These are phyloP conservation scores for Sylvilagus bachmani DNA, from an alignment of 2,113 vertebrate species.

Conservation along the genomic window DNA sequence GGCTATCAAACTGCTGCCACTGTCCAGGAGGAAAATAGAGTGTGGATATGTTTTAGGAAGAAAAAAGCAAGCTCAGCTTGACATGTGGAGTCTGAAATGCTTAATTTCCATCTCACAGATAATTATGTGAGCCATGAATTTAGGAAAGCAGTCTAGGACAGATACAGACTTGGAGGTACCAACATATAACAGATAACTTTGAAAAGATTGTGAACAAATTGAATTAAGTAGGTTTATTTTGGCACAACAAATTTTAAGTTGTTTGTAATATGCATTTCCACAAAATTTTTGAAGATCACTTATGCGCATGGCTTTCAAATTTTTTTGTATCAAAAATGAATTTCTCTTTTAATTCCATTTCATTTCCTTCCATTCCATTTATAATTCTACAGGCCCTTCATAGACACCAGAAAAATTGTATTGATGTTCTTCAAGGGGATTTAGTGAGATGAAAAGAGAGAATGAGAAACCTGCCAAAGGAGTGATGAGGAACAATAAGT, in stretches of 20 bases:
- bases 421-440: background rate
- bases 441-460: background rate
- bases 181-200: background rate
- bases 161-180: background rate
- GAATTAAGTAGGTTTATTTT: too few relatives aligned
- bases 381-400: too few relatives aligned
- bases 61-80: background rate
- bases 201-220: too few relatives aligned
- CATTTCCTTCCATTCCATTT: too few relatives aligned
- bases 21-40: background rate
- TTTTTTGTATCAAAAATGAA: too few relatives aligned
- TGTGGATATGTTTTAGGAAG: background rate
- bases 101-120: background rate
- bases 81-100: background rate
- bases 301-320: too few relatives aligned
- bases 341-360: too few relatives aligned
- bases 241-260: too few relatives aligned
- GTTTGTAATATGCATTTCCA: too few relatives aligned
- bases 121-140: background rate
- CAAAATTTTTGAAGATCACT: too few relatives aligned
- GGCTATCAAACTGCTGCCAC: background rate
- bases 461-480: background rate
- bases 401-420: background rate
- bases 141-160: background rate
- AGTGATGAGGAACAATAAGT: background rate